Evolutionary conservation across 2,113 vertebrate species (phyloP), one percentile per base, ranked within the genome.

Genomic region (Zosterops borbonicus): DNA sequence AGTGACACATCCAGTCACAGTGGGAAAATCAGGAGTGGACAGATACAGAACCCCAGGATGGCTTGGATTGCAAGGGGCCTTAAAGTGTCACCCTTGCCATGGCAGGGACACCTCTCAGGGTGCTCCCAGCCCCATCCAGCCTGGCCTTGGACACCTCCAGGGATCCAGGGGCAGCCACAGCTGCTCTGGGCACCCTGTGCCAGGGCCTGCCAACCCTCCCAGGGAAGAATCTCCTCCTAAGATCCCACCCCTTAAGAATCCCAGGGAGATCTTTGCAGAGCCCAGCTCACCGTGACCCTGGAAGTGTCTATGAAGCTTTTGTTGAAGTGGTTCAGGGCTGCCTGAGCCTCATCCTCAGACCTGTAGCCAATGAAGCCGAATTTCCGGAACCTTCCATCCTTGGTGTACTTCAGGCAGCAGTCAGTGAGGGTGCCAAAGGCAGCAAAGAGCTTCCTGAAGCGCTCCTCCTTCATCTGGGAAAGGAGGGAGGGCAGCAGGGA

Each of bases 281-380:
- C 39, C 39, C 3, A 13, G 77, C 98, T 95, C 96, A 99, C 99
- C 7, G 98, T 98, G 78, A 99, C 94, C 96, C 98, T 98, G 50
- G 99, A 98, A 0, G 98, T 99, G 97, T 99, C 99, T 22, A 99
- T 97, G 92, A 99, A 99, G 90, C 98, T 99, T 88, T 88, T 99
- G 97, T 99, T 97, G 94, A 99, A 99, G 49, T 99, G 99, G 63
- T 92, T 97, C 95, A 99, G 94, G 0, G 99, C 99, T 0, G 37
- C 58, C 5, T 96, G 97, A 27, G 99, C 99, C 20, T 99, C 99
- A 2, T 98, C 98, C 80, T 99, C 99, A 0, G 97, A 96, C 90
- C 94, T 99, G 96, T 99, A 99, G n/a, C 99, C 99, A 11, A 99
- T 99, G 69, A 99, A 99, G 49, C 99, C 99, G 11, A 99, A 99